Base-by-base conservation (phyloP, 2,797 vertebrate genomes). In the Parauchenoglanis punctatus region DNA sequence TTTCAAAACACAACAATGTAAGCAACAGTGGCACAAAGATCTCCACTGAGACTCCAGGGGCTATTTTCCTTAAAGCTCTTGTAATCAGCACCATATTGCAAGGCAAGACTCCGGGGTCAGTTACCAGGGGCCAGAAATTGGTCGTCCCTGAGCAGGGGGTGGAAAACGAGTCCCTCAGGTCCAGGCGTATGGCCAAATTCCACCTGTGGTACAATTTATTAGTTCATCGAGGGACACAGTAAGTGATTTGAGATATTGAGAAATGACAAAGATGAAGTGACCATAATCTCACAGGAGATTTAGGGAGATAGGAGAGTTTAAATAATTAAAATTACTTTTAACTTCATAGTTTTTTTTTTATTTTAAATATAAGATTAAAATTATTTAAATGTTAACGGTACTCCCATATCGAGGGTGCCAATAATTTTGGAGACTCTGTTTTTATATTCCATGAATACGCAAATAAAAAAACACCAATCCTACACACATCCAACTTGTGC, bases 211-310 rank as follows among this genome's bases (percentile, higher is more conserved):
- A 90, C 85, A 0, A 56, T 86, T 87, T 87, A 89, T 90, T 90
- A 88, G 73, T 87, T 81, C 89, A 87, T 87, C 86, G 65, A 40
- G 90, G 91, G 88, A 92, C 70, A n/a, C 70, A 40, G 54, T 92
- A 91, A 94, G 94, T 95, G 94, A 95, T 95, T 95, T 93, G 88
- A 92, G 89, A 85, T 91, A 40, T 93, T 80, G 23, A 91, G 88
- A 92, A 89, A 90, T 78, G 20, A 56, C 90, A 88, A 65, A 92
- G 92, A 93, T 59, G 58, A 93, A 95, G 93, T 95, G 94, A 95
- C 95, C 95, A 90, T 95, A 95, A 95, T 94, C 93, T 93, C 92
- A 94, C 93, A 90, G 91, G 93, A 94, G 94, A 92, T 89, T 93
- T 89, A 88, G 12, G 7, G 35, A 52, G 31, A 40, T 70, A 31